Base-by-base conservation (phyloP, 2,113 vertebrate species). In the Cyanoliseus patagonus region DNA sequence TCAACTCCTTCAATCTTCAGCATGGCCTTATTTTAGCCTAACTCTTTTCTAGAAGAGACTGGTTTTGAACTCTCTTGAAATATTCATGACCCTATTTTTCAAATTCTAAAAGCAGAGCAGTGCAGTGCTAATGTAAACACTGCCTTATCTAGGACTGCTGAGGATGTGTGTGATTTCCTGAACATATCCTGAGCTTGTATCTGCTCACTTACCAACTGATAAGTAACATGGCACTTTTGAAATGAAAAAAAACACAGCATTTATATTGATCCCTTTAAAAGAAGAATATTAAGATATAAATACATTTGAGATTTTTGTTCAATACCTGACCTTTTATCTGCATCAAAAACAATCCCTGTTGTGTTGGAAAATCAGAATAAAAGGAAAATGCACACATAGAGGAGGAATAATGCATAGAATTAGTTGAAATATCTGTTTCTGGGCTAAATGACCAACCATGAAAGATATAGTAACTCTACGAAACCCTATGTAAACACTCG, bases 81-180 rank as follows among this genome's bases (percentile, higher is more conserved):
- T 75, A 61, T 49, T 63, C 0, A 1, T 72, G 73, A 31, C 35
- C 1, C 1, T 51, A n/a, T 44, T 68, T 94, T 95, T 86, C 53
- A 90, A 75, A 70, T 23, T 24, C 20, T 74, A 72, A 83, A 91
- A 90, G 39, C 79, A 75, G 63, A 90, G 42, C 82, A 72, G 68
- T 30, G 35, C 68, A 90, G 31, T 53, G 51, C 25, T 96, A 72
- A 85, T 33, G 63, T 88, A 95, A 97, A 96, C 85, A 90, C 4
- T 55, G 4, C 22, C 68, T 96, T 96, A 90, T 95, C 96, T 93
- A 46, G 46, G 78, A 18, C 64, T 83, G 59, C 70, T 90, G 91
- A 94, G 84, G 81, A 91, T 52, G 63, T 83, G 53, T 90, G 91
- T 46, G 91, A 42, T 87, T 94, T 95, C 95, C 94, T 95, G 85